Conservation (phyloP, 2,113 vertebrate genomes). For the Lophochroa leadbeateri region DNA sequence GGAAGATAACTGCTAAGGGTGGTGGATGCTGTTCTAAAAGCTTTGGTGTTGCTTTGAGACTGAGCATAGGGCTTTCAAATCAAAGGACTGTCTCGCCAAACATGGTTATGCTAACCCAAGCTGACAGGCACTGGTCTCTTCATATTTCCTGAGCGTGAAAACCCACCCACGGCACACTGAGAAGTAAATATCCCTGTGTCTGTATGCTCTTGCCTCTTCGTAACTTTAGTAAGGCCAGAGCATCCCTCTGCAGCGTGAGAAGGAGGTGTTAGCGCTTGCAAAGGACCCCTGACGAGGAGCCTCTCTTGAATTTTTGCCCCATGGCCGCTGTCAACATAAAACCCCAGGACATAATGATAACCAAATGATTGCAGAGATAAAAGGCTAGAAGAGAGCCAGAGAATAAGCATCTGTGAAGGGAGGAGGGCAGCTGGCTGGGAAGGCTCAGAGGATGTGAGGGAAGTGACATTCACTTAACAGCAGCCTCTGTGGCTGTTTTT, state of each 20-base stretch:
- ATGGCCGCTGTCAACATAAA: not conserved
- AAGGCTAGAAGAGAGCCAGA: not conserved
- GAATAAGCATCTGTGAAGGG: not conserved
- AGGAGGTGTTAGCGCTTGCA: not conserved
- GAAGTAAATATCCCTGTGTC: not conserved
- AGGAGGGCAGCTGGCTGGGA: not conserved
- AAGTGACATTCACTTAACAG: not conserved
- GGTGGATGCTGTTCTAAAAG: not conserved
- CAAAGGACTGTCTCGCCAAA: not conserved
- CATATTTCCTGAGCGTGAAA: not conserved
- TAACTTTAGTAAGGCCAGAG: rapidly evolving
- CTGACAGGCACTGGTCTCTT: not conserved
- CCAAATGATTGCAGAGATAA: not conserved
- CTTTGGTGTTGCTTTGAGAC: not conserved
- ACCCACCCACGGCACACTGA: rapidly evolving
- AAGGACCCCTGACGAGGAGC: not conserved
- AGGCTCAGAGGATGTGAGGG: not conserved
- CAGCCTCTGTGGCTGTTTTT: not conserved
- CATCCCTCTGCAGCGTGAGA: not conserved
- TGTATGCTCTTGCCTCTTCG: not conserved
- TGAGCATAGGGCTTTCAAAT: not conserved
- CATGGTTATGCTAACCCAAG: not conserved
- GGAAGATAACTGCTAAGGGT: not conserved
- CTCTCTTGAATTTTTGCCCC: not conserved
- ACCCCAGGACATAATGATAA: not conserved